Evolutionary conservation across 2,113 vertebrate genomes (phyloP).

Genomic region (Cyphomyrus discorhynchus): DNA sequence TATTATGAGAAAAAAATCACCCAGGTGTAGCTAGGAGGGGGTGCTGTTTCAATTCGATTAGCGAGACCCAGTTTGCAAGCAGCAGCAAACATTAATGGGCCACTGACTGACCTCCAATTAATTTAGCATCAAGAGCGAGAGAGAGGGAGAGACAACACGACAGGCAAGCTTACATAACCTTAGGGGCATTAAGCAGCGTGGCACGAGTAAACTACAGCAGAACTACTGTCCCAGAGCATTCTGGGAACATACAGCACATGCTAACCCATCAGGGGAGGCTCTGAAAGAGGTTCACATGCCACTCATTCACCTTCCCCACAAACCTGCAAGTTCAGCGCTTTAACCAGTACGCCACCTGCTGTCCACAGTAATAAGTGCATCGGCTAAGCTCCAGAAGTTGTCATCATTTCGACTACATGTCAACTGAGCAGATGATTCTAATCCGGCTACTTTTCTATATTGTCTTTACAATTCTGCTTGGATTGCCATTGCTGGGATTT

Average conservation of each 20-base stretch:
- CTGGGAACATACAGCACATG: not conserved
- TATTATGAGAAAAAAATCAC: not conserved
- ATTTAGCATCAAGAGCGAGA: not conserved
- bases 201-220: not conserved
- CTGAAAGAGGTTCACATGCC: not conserved
- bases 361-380: not conserved
- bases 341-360: not conserved
- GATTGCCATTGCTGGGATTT: not conserved
- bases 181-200: not conserved
- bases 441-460: not conserved
- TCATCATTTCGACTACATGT: not conserved
- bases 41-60: not conserved
- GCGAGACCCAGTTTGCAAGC: not conserved
- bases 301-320: not conserved
- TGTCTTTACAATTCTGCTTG: not conserved
- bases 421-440: not conserved
- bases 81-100: not conserved
- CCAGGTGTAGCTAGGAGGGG: not conserved
- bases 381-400: not conserved
- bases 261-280: not conserved
- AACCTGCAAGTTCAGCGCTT: not conserved
- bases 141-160: not conserved
- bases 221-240: not conserved
- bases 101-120: not conserved
- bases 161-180: not conserved